A percentile compares a stretch with the other conserved stretches of the same genome.
Evolutionary conservation across 1,140 invertebrate species (phyloP).

Genomic region (Hylyphantes graminicola): DNA sequence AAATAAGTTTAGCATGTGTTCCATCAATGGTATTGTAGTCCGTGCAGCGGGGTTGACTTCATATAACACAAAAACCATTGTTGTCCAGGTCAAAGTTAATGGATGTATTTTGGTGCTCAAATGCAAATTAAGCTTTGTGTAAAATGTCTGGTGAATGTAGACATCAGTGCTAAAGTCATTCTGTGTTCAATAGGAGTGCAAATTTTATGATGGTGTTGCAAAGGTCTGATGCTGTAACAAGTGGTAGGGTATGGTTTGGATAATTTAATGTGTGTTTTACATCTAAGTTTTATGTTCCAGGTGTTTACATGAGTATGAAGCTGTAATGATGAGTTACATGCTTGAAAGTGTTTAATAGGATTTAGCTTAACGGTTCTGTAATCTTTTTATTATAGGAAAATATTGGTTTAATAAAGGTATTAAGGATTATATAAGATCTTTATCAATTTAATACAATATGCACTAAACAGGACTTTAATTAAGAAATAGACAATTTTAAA

Average conservation of each 20-base stretch:
- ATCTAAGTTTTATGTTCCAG: too few relatives aligned
- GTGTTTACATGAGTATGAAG: too few relatives aligned
- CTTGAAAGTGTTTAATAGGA: too few relatives aligned
- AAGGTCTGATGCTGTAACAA: not conserved
- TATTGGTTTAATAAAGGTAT: too few relatives aligned
- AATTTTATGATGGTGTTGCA: slow-evolving; percentile 12
- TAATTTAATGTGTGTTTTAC: too few relatives aligned
- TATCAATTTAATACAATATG: too few relatives aligned
- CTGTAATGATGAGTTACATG: too few relatives aligned
- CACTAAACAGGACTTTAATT: too few relatives aligned
- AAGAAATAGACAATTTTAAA: too few relatives aligned
- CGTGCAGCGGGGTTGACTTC: slow-evolving; percentile 35
- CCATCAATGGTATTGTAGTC: slow-evolving; percentile 21
- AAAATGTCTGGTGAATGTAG: slow-evolving; percentile 10
- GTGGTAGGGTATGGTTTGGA: not conserved
- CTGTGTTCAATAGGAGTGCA: not conserved
- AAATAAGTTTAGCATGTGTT: slow-evolving; percentile 38
- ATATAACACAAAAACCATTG: slow-evolving; percentile 51
- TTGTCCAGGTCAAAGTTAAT: slow-evolving; percentile 18
- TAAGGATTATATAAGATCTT: too few relatives aligned
- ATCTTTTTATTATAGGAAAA: too few relatives aligned
- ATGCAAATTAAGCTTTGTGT: slow-evolving; percentile 44
- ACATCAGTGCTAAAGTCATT: slow-evolving; percentile 7
- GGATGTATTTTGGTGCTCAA: slow-evolving; percentile 28
- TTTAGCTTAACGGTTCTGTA: too few relatives aligned